Evolutionary conservation across 1,140 invertebrate genomes (phyloP).

Genomic region (Lepidotrigona ventralis): DNA sequence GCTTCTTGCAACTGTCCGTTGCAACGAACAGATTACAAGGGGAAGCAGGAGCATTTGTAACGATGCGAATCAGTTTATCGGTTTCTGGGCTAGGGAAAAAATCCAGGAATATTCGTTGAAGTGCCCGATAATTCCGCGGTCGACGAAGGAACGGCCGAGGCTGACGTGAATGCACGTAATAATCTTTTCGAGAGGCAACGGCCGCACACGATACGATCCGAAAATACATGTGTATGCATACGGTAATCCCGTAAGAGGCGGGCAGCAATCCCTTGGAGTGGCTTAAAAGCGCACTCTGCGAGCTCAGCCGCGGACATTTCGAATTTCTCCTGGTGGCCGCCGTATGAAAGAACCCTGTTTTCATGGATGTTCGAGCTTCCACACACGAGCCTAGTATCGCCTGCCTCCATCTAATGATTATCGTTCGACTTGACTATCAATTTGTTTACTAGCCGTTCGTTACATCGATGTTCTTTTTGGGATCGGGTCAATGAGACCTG

Average conservation of each 20-base stretch:
- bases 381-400: not conserved
- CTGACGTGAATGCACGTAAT: constrained; percentile 29
- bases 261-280: constrained; percentile 38
- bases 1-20: not conserved
- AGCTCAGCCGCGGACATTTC: constrained; percentile 28
- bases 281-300: constrained; percentile 30
- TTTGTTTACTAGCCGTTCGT: not conserved
- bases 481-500: not conserved
- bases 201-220: not conserved
- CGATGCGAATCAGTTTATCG: not conserved
- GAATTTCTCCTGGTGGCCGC: constrained; percentile 9
- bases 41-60: not conserved
- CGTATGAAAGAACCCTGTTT: constrained; percentile 23
- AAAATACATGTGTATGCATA: constrained; percentile 30
- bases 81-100: not conserved
- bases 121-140: constrained; percentile 31
- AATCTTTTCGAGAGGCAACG: constrained; percentile 28
- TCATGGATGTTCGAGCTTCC: not conserved
- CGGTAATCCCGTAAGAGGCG: constrained; percentile 45
- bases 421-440: not conserved
- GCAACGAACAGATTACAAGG: not conserved
- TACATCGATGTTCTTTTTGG: not conserved
- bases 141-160: not conserved
- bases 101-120: not conserved
- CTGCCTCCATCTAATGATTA: not conserved